Percentiles rank a stretch among this genome's conserved stretches.
phyloP scores from a whole-genome alignment of 2,113 vertebrate genomes.

The Syngnathoides biaculeatus region DNA sequence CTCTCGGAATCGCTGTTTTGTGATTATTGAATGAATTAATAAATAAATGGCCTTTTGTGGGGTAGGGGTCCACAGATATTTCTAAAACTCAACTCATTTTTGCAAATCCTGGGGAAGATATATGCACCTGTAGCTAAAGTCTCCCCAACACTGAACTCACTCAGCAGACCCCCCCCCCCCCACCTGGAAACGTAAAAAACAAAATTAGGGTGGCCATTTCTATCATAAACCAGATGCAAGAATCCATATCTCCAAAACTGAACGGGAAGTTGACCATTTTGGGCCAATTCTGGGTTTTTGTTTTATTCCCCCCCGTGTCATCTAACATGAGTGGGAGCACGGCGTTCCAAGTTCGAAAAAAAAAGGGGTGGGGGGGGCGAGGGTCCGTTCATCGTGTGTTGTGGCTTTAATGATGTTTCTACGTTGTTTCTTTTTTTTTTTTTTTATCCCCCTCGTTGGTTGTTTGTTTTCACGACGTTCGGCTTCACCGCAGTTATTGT shows the following conservation, averaged over 20 bases:
- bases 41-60: background rate
- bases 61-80: background rate
- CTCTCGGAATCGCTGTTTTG: background rate
- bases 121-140: background rate
- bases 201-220: background rate
- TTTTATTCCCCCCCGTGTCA: background rate
- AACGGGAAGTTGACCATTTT: background rate
- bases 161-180: background rate
- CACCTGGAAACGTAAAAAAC: background rate
- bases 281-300: background rate
- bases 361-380: background rate
- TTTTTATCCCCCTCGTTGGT: too few relatives aligned
- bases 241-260: background rate
- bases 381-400: constrained; percentile 9
- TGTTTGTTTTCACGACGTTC: constrained; percentile 68
- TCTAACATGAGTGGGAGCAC: background rate
- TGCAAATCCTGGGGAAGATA: background rate
- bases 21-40: background rate
- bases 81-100: background rate
- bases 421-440: constrained; percentile 13
- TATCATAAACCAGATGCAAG: too few relatives aligned
- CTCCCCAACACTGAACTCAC: background rate
- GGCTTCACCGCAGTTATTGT: constrained; percentile 75
- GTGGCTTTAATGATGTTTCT: background rate
- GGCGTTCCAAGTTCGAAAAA: background rate